These are phyloP conservation scores for Cyclopterus lumpus DNA, from an alignment of 2,797 vertebrate genomes.

Conservation along the genomic window DNA sequence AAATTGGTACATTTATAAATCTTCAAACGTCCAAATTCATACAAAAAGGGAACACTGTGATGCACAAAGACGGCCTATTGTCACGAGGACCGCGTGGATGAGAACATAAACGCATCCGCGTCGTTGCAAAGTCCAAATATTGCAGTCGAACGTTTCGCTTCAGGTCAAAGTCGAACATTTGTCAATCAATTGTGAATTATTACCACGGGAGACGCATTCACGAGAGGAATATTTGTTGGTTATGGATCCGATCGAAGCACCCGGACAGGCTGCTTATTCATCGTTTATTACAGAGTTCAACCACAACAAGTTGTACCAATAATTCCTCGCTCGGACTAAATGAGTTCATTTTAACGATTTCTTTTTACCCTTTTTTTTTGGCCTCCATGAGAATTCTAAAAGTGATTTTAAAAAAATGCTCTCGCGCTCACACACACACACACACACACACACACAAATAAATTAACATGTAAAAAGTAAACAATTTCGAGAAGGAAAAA, in stretches of 20 bases:
- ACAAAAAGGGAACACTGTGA: conserved; percentile 77
- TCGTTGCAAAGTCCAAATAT: conserved; percentile 48
- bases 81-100: conserved; percentile 60
- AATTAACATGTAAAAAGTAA: conserved; percentile 82
- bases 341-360: conserved; percentile 32
- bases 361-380: conserved; percentile 10
- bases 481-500: conserved; percentile 53
- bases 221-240: conserved; percentile 55
- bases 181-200: conserved; percentile 25
- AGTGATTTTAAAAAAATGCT: conserved; percentile 59
- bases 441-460: conserved; percentile 78
- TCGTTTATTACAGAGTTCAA: conserved; percentile 50
- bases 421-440: conserved; percentile 38
- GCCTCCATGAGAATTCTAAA: conserved; percentile 43
- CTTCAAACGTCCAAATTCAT: conserved; percentile 74
- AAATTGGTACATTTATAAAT: conserved; percentile 84
- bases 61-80: conserved; percentile 70
- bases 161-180: conserved; percentile 23
- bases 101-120: conserved; percentile 38
- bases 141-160: conserved; percentile 35
- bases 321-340: conserved; percentile 58
- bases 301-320: conserved; percentile 69
- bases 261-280: conserved; percentile 44
- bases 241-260: conserved; percentile 71
- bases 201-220: conserved; percentile 61